phyloP scores from a whole-genome alignment of 2,888 invertebrate species.

The Drosophila helvetica region DNA sequence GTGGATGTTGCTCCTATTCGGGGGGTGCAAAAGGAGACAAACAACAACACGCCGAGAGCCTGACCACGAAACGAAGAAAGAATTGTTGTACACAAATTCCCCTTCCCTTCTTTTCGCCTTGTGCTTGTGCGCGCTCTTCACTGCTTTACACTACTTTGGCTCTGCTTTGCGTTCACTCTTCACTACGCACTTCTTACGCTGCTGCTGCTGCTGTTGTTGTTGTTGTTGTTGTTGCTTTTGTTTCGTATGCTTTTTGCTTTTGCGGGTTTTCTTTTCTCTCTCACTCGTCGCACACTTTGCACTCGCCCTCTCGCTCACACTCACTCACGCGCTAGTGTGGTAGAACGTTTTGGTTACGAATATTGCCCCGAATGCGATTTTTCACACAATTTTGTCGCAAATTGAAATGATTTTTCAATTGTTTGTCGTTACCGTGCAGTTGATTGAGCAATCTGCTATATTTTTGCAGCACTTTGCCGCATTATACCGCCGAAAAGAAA shows the following conservation, averaged over 20 bases:
- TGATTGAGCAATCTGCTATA: constrained; percentile 73
- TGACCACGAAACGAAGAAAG: constrained; percentile 36
- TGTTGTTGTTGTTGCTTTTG: constrained; percentile 67
- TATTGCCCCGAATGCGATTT: constrained; percentile 52
- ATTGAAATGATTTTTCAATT: constrained; percentile 71
- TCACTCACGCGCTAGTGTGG: constrained; percentile 62
- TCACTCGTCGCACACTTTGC: constrained; percentile 56
- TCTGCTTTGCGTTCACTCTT: constrained; percentile 33
- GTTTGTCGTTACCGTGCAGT: constrained; percentile 60
- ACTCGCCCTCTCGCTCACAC: constrained; percentile 58
- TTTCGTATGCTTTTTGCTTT: constrained; percentile 57
- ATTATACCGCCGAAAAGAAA: constrained; percentile 73
- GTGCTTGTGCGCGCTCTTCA: constrained; percentile 44
- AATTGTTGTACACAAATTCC: constrained; percentile 62
- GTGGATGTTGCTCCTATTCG: constrained; percentile 5
- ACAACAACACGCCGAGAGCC: constrained; percentile 9
- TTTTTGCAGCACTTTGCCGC: constrained; percentile 80
- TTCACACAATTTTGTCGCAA: constrained; percentile 56
- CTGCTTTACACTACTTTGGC: constrained; percentile 14
- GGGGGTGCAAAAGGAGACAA: constrained; percentile 11
- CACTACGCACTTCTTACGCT: constrained; percentile 38
- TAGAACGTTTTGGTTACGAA: constrained; percentile 71
- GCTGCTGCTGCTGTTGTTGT: constrained; percentile 31
- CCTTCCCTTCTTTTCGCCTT: constrained; percentile 31
- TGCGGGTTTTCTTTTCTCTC: constrained; percentile 61